Evolutionary conservation across 2,888 invertebrate genomes (phyloP).

Genomic region (Palloptera scutellata): DNA sequence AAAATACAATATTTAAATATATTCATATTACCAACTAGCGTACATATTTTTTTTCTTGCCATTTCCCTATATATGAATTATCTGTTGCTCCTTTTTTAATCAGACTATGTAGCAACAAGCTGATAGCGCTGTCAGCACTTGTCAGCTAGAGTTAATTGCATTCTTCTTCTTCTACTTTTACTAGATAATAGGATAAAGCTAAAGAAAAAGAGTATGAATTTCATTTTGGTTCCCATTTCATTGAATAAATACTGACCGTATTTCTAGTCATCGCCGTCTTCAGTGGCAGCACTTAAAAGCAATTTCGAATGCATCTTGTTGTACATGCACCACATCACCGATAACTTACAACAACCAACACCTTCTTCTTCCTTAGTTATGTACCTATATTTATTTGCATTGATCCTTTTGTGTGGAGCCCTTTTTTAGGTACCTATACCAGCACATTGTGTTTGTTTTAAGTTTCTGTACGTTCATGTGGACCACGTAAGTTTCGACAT

Average conservation of each 20-base stretch:
- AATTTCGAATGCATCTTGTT: slow-evolving; percentile 21
- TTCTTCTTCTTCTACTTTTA: too few species aligned
- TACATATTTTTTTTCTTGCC: background rate
- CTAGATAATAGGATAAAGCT: too few species aligned
- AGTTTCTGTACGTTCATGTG: background rate
- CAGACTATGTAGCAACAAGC: too few species aligned
- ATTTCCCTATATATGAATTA: background rate
- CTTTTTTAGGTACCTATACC: too few species aligned
- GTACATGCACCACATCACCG: slow-evolving; percentile 12
- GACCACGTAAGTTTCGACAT: background rate
- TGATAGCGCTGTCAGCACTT: too few species aligned
- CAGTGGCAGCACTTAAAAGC: slow-evolving; percentile 15
- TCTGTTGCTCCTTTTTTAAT: too few species aligned
- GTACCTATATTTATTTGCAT: background rate
- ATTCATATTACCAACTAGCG: background rate
- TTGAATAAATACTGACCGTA: too few species aligned
- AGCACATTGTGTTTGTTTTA: background rate
- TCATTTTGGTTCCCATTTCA: too few species aligned
- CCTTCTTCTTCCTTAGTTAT: slow-evolving; percentile 4
- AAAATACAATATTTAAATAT: too few species aligned
- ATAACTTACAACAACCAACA: slow-evolving; percentile 28
- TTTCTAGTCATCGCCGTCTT: too few species aligned
- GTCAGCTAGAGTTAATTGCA: too few species aligned
- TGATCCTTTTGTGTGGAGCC: background rate
- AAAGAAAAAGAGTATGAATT: too few species aligned